These are phyloP conservation scores for Unio pictorum DNA, from an alignment of 2,888 invertebrate species.

Conservation along the genomic window DNA sequence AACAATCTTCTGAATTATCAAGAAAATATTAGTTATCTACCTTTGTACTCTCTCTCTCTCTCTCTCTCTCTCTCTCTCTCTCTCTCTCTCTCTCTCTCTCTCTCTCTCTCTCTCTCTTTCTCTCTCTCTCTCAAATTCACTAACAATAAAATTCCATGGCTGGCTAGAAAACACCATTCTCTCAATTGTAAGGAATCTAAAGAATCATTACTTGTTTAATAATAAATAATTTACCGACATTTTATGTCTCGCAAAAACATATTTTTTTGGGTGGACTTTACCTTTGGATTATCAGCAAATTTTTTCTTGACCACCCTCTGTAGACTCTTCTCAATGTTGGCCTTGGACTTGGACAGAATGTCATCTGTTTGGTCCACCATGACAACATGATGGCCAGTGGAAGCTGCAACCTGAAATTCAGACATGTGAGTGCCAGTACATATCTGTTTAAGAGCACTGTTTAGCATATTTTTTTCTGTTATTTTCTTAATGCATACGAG, in stretches of 20 bases:
- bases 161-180: too few relatives aligned
- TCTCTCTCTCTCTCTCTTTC: too few relatives aligned
- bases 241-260: background rate
- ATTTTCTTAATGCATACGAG: background rate
- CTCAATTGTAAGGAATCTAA: too few relatives aligned
- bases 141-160: too few relatives aligned
- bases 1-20: too few relatives aligned
- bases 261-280: constrained; percentile 10
- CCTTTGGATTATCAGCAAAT: constrained; percentile 71
- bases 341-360: constrained; percentile 81
- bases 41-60: too few relatives aligned
- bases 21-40: too few relatives aligned
- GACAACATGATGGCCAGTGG: constrained; percentile 86
- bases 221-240: background rate
- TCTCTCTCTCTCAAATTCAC: too few relatives aligned
- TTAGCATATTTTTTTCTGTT: too few relatives aligned
- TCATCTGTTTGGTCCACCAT: constrained; percentile 85
- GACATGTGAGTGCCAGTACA: background rate
- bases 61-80: too few relatives aligned
- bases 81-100: too few relatives aligned
- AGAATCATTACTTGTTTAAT: background rate
- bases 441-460: background rate
- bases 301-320: constrained; percentile 85
- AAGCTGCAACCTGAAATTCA: constrained; percentile 83
- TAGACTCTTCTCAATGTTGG: constrained; percentile 81